Evolutionary conservation across 2,888 invertebrate genomes (phyloP), one percentile per base, ranked within the genome.

Genomic region (Sepiola atlantica): DNA sequence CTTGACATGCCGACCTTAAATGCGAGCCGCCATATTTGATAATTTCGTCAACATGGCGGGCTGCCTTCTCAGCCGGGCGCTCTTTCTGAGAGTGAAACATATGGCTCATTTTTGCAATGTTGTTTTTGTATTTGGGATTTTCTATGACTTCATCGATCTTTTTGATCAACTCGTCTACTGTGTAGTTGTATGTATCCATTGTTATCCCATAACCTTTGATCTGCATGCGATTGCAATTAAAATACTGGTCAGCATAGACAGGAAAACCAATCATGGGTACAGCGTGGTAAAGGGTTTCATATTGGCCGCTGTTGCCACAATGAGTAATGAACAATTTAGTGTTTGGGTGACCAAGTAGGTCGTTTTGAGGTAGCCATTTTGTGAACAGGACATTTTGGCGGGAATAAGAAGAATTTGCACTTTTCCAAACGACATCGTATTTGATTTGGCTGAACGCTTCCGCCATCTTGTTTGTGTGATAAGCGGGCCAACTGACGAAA

Each of bases 231-330:
- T 93, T 32, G 16, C 21, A 16, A 90, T 95, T 96, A 94, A 95
- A 94, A 21, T 35, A 94, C 91, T 96, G 95, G 55, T 96, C 96
- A 3, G 93, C 95, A 94, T 95, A 94, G 21, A 95, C 20, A 18
- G 96, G 95, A 35, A 96, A 92, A 12, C 94, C 95, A 21, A 96
- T 91, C 95, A 96, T 95, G 6, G 96, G 96, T 10, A 95, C 95
- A 18, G 94, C 95, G 77, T 95, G 94, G 92, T 95, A 95, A 21
- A 96, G 92, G n/a, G 94, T 95, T 93, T 96, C 96, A 94, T 94
- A 95, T 92, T 95, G 95, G 45, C 95, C 95, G 35, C 95, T 95
- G 54, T 94, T 95, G 4, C 96, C 95, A 55, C 95, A 95, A 91
- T 96, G 96, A 10, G 95, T 95, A 28, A 96, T 94, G 92, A 96